Percentiles rank a stretch among this genome's conserved stretches.
Conservation (phyloP, 2,113 vertebrate species). For the human region GRCh38 chr11:110681501-110682000, state of each 20-base stretch:
- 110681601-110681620: conserved; percentile 19
- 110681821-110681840: neutral
- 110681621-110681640: neutral
- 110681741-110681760: neutral
- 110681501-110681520: neutral
- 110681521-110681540: neutral
- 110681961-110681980: neutral
- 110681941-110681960: neutral
- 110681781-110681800: neutral
- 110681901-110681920: neutral
- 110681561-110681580: neutral
- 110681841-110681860: neutral
- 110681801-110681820: neutral
- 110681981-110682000: neutral
- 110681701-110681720: neutral
- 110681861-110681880: neutral
- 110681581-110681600: conserved; percentile 19
- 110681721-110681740: neutral
- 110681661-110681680: neutral
- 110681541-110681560: neutral
- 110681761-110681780: neutral
- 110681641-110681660: neutral
- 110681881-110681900: neutral
- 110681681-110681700: neutral
- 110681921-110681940: neutral